phyloP scores from a whole-genome alignment of 2,113 vertebrate species.

The Mustela lutreola region DNA sequence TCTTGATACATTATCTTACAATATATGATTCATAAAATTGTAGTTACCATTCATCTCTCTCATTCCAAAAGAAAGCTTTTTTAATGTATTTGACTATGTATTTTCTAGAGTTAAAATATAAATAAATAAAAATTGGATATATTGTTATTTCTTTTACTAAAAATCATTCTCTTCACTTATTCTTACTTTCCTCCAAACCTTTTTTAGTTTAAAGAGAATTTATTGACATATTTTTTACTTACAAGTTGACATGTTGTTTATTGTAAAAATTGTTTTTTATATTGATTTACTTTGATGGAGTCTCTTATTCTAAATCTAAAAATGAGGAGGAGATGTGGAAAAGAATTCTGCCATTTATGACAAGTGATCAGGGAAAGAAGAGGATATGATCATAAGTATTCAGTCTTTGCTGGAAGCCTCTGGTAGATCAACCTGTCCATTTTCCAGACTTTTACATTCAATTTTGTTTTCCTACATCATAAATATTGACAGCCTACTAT shows the following conservation, averaged over 20 bases:
- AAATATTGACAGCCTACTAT: background rate
- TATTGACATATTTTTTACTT: background rate
- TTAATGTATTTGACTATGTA: background rate
- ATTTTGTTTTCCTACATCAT: background rate
- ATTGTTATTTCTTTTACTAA: slow-evolving; percentile 9
- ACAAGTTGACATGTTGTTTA: background rate
- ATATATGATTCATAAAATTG: slow-evolving; percentile 23
- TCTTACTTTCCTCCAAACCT: background rate
- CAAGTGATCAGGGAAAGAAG: background rate
- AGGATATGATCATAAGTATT: background rate
- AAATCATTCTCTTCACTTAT: background rate
- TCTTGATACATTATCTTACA: background rate
- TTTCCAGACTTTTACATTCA: background rate
- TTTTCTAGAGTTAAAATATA: slow-evolving; percentile 41
- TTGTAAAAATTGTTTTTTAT: background rate
- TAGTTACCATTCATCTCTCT: background rate
- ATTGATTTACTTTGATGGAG: background rate
- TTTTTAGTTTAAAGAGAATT: slow-evolving; percentile 8
- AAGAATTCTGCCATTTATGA: background rate
- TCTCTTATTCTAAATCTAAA: background rate
- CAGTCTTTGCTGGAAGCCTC: background rate
- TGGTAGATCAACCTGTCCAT: background rate
- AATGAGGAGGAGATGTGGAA: background rate
- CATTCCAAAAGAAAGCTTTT: background rate
- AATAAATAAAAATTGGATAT: background rate